A percentile compares a stretch with the other conserved stretches of the same genome.
Conservation (phyloP, 1,140 invertebrate genomes). For the Drosophila dunni region DNA sequence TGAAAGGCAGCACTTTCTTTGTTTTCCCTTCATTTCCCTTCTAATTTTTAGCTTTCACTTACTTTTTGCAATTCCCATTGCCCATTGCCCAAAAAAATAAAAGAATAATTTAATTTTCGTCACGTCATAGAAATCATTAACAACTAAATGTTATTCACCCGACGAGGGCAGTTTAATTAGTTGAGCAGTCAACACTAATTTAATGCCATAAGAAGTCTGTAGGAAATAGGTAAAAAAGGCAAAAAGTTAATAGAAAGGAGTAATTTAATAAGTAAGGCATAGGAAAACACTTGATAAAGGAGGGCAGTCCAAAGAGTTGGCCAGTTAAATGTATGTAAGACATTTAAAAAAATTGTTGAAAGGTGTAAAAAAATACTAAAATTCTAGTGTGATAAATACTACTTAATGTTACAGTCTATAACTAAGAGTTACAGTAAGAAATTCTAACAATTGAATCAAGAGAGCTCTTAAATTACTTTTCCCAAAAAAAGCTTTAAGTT, state of each 20-base stretch:
- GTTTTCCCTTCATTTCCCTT: constrained; percentile 10
- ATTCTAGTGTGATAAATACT: too few species aligned
- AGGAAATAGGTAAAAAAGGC: neutral
- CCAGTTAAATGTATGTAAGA: too few species aligned
- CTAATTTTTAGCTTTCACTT: constrained; percentile 12
- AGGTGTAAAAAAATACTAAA: too few species aligned
- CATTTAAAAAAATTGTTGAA: too few species aligned
- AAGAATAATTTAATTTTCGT: constrained; percentile 45
- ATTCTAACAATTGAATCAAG: neutral
- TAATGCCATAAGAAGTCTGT: neutral
- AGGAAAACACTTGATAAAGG: neutral
- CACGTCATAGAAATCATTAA: constrained; percentile 57
- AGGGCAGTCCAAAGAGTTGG: neutral
- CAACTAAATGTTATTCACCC: constrained; percentile 18
- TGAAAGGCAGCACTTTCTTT: constrained; percentile 56
- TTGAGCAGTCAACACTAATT: neutral
- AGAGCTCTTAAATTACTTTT: neutral
- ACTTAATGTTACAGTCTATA: too few species aligned
- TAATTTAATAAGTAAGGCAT: neutral
- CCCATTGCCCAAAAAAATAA: constrained; percentile 26
- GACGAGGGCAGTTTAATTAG: constrained; percentile 6
- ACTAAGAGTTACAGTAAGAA: too few species aligned
- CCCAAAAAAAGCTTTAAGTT: too few species aligned
- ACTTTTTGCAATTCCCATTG: constrained; percentile 25
- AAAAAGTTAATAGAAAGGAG: neutral